A percentile compares a stretch with the other conserved stretches of the same genome.
Evolutionary conservation across 1,140 invertebrate genomes (phyloP).

Genomic region (Tetragonula clypearis): DNA sequence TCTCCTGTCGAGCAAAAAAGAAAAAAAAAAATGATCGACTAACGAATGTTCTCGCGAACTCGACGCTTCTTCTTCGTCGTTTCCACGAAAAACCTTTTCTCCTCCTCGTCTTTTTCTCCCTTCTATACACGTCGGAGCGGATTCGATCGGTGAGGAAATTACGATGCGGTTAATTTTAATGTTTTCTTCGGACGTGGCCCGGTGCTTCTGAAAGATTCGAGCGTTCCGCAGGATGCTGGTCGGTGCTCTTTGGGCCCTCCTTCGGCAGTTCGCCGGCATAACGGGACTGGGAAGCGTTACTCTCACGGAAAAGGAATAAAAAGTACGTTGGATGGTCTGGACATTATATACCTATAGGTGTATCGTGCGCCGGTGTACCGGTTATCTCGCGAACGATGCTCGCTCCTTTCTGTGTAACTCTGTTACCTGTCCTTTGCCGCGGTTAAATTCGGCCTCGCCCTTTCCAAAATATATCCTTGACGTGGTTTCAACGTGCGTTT

Average conservation of each 20-base stretch:
- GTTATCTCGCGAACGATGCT: conserved; percentile 61
- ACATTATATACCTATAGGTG: conserved; percentile 62
- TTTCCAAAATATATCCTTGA: conserved; percentile 42
- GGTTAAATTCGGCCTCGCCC: conserved; percentile 49
- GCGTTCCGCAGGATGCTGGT: conserved; percentile 51
- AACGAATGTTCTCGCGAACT: background rate
- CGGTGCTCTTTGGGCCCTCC: conserved; percentile 61
- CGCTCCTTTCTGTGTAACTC: conserved; percentile 47
- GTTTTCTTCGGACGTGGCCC: conserved; percentile 20
- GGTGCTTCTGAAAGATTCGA: conserved; percentile 47
- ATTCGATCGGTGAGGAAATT: conserved; percentile 31
- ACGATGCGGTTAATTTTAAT: conserved; percentile 49
- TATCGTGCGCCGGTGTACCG: conserved; percentile 59
- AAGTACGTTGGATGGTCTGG: conserved; percentile 64
- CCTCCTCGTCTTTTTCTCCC: background rate
- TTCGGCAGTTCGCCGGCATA: conserved; percentile 62
- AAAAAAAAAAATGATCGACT: too few relatives aligned
- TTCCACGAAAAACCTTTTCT: background rate
- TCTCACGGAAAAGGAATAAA: conserved; percentile 62
- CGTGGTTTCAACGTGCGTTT: conserved; percentile 25
- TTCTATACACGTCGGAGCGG: too few relatives aligned
- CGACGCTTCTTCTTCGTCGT: background rate
- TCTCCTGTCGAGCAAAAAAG: background rate
- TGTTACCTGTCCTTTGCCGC: conserved; percentile 46
- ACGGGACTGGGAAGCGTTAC: conserved; percentile 64